Evolutionary conservation across 2,888 invertebrate species (phyloP), one percentile per base, ranked within the genome.

Genomic region (Microctonus hyperodae): DNA sequence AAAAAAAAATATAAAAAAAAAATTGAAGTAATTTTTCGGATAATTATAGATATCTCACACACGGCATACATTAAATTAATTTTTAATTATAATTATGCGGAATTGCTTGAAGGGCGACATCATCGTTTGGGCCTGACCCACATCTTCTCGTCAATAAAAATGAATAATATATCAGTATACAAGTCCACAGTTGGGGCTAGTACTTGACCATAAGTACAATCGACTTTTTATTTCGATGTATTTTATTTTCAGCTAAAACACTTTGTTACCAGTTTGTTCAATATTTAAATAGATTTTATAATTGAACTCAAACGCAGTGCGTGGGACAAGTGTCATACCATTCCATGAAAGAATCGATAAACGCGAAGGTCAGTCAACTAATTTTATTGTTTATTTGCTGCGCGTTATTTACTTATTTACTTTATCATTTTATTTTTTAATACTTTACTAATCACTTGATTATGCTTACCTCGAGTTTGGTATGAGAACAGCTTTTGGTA

Each of bases 401-500:
- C 16, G 5, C 16, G n/a, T n/a, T 6, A 25, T 51, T 25, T n/a
- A n/a, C n/a, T n/a, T 6, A 25, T 51, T 25, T n/a, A n/a, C n/a
- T n/a, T n/a, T n/a, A n/a, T n/a, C n/a, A n/a, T n/a, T n/a, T n/a
- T n/a, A 25, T 51, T n/a, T 3, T n/a, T 1, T 56, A 20, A 44
- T 51, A 60, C 9, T 51, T 48, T 20, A 1, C 7, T 2, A 31
- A 55, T 60, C 20, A 50, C 31, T 1, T 10, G 31, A 22, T 22
- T 11, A 40, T 22, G 61, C 63, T 65, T 80, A 91, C 92, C 91
- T 90, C 58, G 88, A 88, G 79, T 91, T 88, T 57, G 88, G 88
- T 73, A 91, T 87, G 53, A 90, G 86, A 28, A 90, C 91, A 20
- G 90, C 90, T 77, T 90, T 91, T 0, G 90, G 90, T 69, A 90